A percentile compares a stretch with the other conserved stretches of the same genome.
Conservation (phyloP, 2,797 vertebrate species). For the Galago senegalensis region DNA sequence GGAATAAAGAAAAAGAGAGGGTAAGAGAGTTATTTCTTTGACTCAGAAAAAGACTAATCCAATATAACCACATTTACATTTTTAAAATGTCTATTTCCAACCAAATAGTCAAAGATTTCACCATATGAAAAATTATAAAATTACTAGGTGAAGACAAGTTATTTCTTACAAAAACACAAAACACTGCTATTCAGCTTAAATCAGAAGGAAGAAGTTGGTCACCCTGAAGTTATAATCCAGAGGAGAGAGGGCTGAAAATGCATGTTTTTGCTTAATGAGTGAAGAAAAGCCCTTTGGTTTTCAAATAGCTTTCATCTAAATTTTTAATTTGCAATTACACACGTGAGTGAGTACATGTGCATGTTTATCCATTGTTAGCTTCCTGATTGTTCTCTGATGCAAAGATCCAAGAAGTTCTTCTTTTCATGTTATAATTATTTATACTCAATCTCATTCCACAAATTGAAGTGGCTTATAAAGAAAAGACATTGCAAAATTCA, state of each 20-base stretch:
- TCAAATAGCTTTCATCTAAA: background rate
- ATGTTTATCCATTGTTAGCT: background rate
- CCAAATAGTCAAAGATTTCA: slow-evolving; percentile 55
- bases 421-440: slow-evolving; percentile 22
- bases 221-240: background rate
- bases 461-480: slow-evolving; percentile 28
- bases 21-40: slow-evolving; percentile 64
- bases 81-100: slow-evolving; percentile 65
- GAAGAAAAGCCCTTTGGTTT: slow-evolving; percentile 8
- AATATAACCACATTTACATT: slow-evolving; percentile 70
- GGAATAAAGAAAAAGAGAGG: background rate
- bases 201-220: slow-evolving; percentile 30
- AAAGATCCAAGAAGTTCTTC: slow-evolving; percentile 53
- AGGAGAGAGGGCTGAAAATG: slow-evolving; percentile 20
- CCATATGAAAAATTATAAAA: slow-evolving; percentile 43
- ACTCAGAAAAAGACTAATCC: slow-evolving; percentile 66
- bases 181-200: background rate
- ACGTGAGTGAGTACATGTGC: background rate
- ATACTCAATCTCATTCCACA: slow-evolving; percentile 40
- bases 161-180: slow-evolving; percentile 55
- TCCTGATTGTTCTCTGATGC: background rate
- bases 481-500: background rate
- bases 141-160: slow-evolving; percentile 44
- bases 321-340: slow-evolving; percentile 40
- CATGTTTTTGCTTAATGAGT: slow-evolving; percentile 40